Base-by-base conservation (phyloP, 1,140 invertebrate species). In the Homarus americanus region DNA sequence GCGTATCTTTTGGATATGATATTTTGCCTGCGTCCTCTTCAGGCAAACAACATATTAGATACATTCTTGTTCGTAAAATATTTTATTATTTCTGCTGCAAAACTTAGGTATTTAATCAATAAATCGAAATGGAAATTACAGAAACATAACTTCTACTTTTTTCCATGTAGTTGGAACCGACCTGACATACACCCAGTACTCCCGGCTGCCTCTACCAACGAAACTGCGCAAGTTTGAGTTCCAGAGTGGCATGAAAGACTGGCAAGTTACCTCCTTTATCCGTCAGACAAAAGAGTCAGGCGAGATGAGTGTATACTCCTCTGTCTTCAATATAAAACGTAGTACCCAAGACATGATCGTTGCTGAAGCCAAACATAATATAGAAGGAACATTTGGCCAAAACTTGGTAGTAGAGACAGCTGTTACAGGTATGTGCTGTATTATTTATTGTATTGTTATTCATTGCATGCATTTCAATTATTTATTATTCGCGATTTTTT, bases 201-300 rank as follows among this genome's bases (percentile, higher is more conserved):
- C 63, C 63, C 3, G 2, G n/a, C 4, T 66, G 3, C n/a, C 63
- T 28, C 5, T 66, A 12, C 63, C 63, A 9, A 28, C n/a, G 4
- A 66, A 66, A 5, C 63, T 66, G n/a, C 63, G 63, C n/a, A 66
- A 66, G n/a, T 66, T 66, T 66, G 63, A 66, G 63, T 28, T 66
- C 3, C n/a, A 66, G 0, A 12, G n/a, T 2, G 63, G 63, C 63
- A 3, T 66, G 63, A n/a, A n/a, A 66, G 63, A n/a, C n/a, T 66
- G 63, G 63, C n/a, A 32, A 5, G 63, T 66, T 5, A 66, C 4
- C 24, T 66, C 63, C 24, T 66, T 32, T 66, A n/a, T 66, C 63
- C 63, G 63, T 28, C 24, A 66, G 63, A 28, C 24, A 4, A 28
- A 5, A 7, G 63, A 32, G 28, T 66, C 63, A 20, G 63, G 63